These are phyloP conservation scores for Fringilla coelebs DNA, from an alignment of 2,797 vertebrate genomes.

Conservation along the genomic window DNA sequence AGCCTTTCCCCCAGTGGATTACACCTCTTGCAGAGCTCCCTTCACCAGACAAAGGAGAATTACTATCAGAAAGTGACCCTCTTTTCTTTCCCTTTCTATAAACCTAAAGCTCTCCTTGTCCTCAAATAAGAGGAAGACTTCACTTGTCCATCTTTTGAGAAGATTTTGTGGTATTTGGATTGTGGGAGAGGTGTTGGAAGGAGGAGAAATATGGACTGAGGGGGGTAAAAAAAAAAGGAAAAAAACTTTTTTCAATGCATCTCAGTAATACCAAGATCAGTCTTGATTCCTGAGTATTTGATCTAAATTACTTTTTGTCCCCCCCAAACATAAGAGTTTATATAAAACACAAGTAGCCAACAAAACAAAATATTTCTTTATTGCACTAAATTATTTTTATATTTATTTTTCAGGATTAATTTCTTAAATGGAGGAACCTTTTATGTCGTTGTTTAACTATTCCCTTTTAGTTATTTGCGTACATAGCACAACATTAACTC, in stretches of 20 bases:
- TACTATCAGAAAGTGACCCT: background rate
- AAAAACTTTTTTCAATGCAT: accelerated
- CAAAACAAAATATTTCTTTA: background rate
- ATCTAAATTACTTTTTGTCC: background rate
- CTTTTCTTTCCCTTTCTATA: background rate
- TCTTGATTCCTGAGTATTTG: background rate
- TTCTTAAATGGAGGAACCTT: background rate
- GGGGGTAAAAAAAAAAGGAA: accelerated
- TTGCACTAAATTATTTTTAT: background rate
- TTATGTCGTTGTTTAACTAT: background rate
- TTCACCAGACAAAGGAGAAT: background rate
- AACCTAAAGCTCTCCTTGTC: background rate
- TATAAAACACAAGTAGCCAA: background rate
- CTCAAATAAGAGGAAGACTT: background rate
- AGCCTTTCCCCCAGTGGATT: background rate
- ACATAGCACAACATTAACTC: background rate
- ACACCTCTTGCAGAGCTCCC: background rate
- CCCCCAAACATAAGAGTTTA: background rate
- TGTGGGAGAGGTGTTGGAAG: accelerated
- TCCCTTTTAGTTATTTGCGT: background rate
- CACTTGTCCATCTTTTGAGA: background rate
- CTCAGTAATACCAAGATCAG: background rate
- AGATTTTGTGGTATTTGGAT: background rate
- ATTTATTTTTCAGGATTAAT: background rate
- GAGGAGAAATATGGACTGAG: background rate